These are phyloP conservation scores for Squalus acanthias DNA, from an alignment of 2,797 vertebrate species.

Conservation along the genomic window DNA sequence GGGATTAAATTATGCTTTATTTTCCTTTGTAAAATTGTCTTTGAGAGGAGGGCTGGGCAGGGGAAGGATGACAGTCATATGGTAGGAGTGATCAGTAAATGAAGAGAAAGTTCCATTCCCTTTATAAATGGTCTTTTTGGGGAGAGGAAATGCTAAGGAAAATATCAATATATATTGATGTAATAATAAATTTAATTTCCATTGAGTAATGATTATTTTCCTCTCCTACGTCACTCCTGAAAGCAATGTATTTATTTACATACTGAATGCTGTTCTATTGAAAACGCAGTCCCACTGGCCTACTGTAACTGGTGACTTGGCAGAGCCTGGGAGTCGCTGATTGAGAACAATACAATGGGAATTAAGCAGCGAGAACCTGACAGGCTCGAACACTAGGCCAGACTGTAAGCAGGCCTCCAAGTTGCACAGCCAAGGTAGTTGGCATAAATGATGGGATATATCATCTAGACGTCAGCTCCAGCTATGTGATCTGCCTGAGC, in stretches of 20 bases:
- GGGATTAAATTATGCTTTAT: not conserved
- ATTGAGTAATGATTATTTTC: not conserved
- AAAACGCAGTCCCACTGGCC: not conserved
- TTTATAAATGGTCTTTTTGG: not conserved
- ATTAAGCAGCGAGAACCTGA: slow-evolving; percentile 19
- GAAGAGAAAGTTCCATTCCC: not conserved
- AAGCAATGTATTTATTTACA: not conserved
- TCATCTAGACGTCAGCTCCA: slow-evolving; percentile 62
- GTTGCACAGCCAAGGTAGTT: slow-evolving; percentile 3
- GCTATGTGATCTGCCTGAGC: slow-evolving; percentile 63
- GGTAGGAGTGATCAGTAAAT: not conserved
- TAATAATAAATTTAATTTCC: not conserved
- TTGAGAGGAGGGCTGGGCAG: not conserved
- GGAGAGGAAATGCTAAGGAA: not conserved
- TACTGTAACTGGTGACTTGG: not conserved
- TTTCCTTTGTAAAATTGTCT: not conserved
- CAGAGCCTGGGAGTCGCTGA: not conserved
- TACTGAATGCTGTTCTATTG: not conserved
- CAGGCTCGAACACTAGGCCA: not conserved
- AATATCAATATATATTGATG: not conserved
- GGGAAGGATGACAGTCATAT: not conserved
- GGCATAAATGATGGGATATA: slow-evolving; percentile 52
- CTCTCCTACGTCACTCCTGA: not conserved
- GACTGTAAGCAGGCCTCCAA: not conserved
- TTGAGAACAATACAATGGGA: slow-evolving; percentile 32